Percentiles rank a stretch among this genome's conserved stretches.
Conservation (phyloP, 2,888 invertebrate genomes). For the Pilophorus perplexus region DNA sequence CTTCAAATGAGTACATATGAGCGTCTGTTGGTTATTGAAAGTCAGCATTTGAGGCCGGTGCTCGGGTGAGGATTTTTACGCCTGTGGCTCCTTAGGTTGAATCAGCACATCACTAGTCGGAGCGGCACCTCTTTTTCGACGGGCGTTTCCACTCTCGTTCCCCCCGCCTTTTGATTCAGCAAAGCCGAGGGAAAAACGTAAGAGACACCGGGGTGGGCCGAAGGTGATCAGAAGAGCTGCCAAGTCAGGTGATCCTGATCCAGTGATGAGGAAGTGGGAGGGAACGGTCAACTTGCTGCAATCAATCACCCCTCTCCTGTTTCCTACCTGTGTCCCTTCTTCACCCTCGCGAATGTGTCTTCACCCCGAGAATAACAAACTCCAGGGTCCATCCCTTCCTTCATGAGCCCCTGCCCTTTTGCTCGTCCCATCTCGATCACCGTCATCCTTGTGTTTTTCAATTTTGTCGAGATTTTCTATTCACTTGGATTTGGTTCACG, state of each 20-base stretch:
- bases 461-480: too few relatives aligned
- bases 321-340: too few relatives aligned
- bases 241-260: conserved; percentile 32
- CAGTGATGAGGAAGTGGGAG: conserved; percentile 16
- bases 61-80: too few relatives aligned
- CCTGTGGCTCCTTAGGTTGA: too few relatives aligned
- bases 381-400: too few relatives aligned
- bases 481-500: too few relatives aligned
- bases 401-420: too few relatives aligned
- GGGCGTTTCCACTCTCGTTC: not conserved
- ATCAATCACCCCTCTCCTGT: conserved; percentile 23
- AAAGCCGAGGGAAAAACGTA: not conserved
- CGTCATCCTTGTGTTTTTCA: too few relatives aligned
- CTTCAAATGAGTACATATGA: too few relatives aligned
- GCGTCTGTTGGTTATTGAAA: too few relatives aligned
- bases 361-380: conserved; percentile 10
- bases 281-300: conserved; percentile 31
- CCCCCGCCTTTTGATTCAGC: conserved; percentile 23
- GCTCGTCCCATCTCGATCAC: too few relatives aligned
- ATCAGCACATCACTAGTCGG: conserved; percentile 16
- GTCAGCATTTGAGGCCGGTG: too few relatives aligned
- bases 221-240: conserved; percentile 36
- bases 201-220: not conserved
- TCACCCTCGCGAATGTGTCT: conserved; percentile 3
- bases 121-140: not conserved